Evolutionary conservation across 1,140 invertebrate genomes (phyloP), one percentile per base, ranked within the genome.

Genomic region (Pygmarrhopalites habei): DNA sequence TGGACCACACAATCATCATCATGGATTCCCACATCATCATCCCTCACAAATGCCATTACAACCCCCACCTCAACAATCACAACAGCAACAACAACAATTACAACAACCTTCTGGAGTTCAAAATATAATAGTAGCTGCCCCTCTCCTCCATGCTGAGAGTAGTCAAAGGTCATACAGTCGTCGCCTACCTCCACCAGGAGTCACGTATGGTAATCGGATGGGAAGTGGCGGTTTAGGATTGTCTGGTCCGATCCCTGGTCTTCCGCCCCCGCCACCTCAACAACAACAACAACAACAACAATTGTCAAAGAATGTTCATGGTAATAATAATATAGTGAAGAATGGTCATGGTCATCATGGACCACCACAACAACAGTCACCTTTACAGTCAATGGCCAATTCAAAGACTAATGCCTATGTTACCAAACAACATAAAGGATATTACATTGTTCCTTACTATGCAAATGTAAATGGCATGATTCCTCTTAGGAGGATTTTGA

Each of bases 381-480:
- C 35, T n/a, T n/a, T n/a, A n/a, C n/a, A n/a, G n/a, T n/a, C n/a
- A n/a, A n/a, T n/a, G n/a, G n/a, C n/a, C n/a, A n/a, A n/a, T n/a
- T n/a, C n/a, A n/a, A n/a, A n/a, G 17, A 21, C 5, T n/a, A 21
- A 17, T 46, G 4, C 49, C n/a, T 26, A 19, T 28, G 49, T 52
- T 52, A 28, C 14, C 25, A 25, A 52, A 25, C 14, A 52, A 14
- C 49, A 52, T 29, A 52, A 49, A 23, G 46, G 46, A 49, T 49
- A 52, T 29, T 26, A 52, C 25, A 19, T 26, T 10, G 14, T 26
- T 17, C 49, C 49, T 7, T 26, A 25, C 14, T 26, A 26, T 29
- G 14, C 5, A 19, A 23, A 52, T 29, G 23, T 21, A 52, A 25
- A 17, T 17, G 44, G 15, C 7, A n/a, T 46, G 21, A 46, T 46